These are phyloP conservation scores for Onychostoma macrolepis DNA, from an alignment of 2,113 vertebrate genomes.

Conservation along the genomic window DNA sequence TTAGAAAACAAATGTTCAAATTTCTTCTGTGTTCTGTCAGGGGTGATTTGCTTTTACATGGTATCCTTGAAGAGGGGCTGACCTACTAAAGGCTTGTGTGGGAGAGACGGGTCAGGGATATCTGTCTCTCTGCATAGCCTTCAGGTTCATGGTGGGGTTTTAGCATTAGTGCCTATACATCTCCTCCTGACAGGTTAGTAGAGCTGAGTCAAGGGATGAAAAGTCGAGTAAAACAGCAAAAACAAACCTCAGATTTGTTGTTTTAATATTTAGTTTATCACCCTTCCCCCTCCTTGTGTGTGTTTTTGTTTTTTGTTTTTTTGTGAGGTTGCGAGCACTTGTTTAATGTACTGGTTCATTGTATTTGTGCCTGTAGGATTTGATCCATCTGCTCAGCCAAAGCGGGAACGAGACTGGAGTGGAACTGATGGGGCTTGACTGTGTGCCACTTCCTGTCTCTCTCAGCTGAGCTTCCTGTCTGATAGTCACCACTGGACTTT, in stretches of 20 bases:
- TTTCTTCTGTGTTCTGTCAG: slow-evolving; percentile 22
- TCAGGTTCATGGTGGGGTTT: slow-evolving; percentile 23
- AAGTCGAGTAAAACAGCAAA: neutral
- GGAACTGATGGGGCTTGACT: slow-evolving; percentile 54
- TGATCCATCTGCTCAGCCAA: slow-evolving; percentile 53
- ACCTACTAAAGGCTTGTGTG: slow-evolving; percentile 43
- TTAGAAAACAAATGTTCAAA: neutral
- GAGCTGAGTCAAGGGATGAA: neutral
- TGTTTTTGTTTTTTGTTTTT: neutral
- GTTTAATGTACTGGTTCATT: slow-evolving; percentile 41
- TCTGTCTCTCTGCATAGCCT: slow-evolving; percentile 30
- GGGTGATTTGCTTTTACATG: slow-evolving; percentile 39
- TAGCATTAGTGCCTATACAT: slow-evolving; percentile 23
- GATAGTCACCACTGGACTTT: slow-evolving; percentile 20
- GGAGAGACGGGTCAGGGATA: slow-evolving; percentile 30
- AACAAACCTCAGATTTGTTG: neutral
- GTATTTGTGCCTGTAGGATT: slow-evolving; percentile 51
- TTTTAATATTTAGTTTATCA: neutral
- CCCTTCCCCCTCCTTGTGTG: neutral
- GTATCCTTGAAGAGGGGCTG: slow-evolving; percentile 38
- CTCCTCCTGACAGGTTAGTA: neutral
- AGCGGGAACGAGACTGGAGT: slow-evolving; percentile 39
- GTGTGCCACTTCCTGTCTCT: slow-evolving; percentile 44
- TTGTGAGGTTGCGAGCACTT: slow-evolving; percentile 6
- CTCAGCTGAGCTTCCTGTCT: slow-evolving; percentile 28